Evolutionary conservation across 2,888 invertebrate species (phyloP), one percentile per base, ranked within the genome.

Genomic region (Gibbula magus): DNA sequence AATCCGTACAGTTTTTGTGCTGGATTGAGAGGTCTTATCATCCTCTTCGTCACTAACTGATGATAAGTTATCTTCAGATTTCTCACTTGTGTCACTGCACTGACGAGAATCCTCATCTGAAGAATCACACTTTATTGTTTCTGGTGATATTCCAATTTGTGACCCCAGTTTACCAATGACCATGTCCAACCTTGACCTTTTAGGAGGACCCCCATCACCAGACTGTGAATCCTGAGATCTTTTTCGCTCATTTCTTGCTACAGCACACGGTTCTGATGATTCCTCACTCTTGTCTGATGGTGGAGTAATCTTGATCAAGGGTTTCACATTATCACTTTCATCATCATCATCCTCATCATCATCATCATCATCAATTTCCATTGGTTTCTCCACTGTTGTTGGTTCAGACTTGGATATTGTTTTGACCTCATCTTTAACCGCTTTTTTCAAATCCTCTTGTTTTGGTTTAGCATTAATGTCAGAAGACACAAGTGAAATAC

Each of bases 101-200:
- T 70, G 54, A 22, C 25, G 78, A 76, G 82, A 67, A 10, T 87
- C 86, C 29, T 87, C 88, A 32, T 81, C 81, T 39, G 73, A 70
- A 56, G 61, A 39, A 32, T 83, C 84, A 54, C 67, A 51, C 45
- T 80, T 80, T 22, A 87, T 81, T 61, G 79, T 83, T 39, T 86
- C 84, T 35, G 86, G 85, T 20, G 85, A 81, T 73, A 85, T 83
- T 10, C 84, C 84, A 29, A 86, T 86, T 52, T 82, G 82, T n/a
- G 82, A 79, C 13, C 86, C 88, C 22, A 86, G 80, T 77, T 88
- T 87, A 18, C 87, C 86, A 22, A 87, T 88, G 22, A 87, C 82
- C 53, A 84, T 78, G 78, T 87, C 87, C 51, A 88, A 75, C 56
- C 85, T 80, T 54, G 88, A 85, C 29, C 88, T 79, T 78, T 89